Conservation (phyloP, 35 echinoderm and acorn worm genomes). For the Apostichopus parvimensis region DNA sequence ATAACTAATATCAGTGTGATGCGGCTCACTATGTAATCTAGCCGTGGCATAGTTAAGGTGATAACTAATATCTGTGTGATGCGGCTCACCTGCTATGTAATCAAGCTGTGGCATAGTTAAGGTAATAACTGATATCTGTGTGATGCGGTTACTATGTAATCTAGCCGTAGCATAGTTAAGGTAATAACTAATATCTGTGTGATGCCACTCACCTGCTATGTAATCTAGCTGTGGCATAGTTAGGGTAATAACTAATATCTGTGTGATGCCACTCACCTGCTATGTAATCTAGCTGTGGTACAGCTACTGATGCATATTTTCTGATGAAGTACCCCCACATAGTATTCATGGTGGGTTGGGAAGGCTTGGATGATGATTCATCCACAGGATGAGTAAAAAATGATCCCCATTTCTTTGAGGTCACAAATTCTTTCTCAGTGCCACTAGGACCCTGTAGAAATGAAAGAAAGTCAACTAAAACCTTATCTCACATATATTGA, state of each 20-base stretch:
- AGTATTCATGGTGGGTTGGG: conserved; percentile 52
- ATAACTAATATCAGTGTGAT: no score
- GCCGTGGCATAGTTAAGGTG: conserved; percentile 57
- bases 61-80: neutral
- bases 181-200: no score
- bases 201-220: no score
- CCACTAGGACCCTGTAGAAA: conserved; percentile 64
- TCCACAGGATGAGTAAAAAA: conserved; percentile 71
- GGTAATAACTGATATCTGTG: no score
- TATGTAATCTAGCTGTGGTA: conserved; percentile 87
- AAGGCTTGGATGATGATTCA: neutral
- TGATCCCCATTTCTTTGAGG: conserved; percentile 87
- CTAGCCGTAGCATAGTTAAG: no score
- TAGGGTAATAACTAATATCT: neutral
- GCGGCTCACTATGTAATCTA: no score
- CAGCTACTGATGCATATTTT: conserved; percentile 69
- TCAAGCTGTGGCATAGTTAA: conserved; percentile 60
- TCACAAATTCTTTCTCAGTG: conserved; percentile 75
- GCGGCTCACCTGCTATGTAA: conserved; percentile 79
- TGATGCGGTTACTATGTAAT: no score
- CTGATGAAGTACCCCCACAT: conserved; percentile 88
- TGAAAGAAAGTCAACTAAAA: no score
- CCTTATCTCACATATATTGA: no score
- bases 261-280: conserved; percentile 62
- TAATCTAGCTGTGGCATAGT: conserved; percentile 48